Percentiles rank a stretch among this genome's conserved stretches.
phyloP scores from a whole-genome alignment of 2,113 vertebrate genomes.

The Falcunculus frontatus region DNA sequence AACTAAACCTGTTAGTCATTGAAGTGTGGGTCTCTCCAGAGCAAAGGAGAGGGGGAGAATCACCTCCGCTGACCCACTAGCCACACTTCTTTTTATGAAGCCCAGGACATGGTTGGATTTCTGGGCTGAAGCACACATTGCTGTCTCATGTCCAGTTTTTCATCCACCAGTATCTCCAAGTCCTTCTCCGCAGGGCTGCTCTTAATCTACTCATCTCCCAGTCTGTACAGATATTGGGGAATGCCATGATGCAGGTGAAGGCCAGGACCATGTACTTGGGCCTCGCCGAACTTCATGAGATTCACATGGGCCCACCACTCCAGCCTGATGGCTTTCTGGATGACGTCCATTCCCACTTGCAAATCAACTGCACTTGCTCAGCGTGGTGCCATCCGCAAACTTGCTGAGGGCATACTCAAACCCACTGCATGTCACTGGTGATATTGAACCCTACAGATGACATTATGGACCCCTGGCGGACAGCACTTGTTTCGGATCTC shows the following conservation, averaged over 20 bases:
- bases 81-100: background rate
- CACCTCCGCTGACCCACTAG: background rate
- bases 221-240: background rate
- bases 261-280: background rate
- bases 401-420: background rate
- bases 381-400: rapidly evolving
- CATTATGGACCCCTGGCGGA: background rate
- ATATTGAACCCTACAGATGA: rapidly evolving
- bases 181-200: background rate
- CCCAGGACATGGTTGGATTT: background rate
- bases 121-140: background rate
- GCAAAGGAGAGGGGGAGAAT: rapidly evolving
- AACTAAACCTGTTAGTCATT: background rate
- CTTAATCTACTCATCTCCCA: background rate
- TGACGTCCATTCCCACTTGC: background rate
- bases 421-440: rapidly evolving
- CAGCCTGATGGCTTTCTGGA: background rate
- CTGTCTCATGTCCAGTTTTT: background rate
- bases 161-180: background rate
- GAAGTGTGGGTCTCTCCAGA: background rate
- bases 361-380: background rate
- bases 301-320: no score
- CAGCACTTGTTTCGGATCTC: background rate
- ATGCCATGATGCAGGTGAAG: background rate
- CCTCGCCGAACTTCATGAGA: background rate